Percentiles rank a stretch among this genome's conserved stretches.
phyloP scores from a whole-genome alignment of 2,888 invertebrate species.

The Azorinus chamasolen region DNA sequence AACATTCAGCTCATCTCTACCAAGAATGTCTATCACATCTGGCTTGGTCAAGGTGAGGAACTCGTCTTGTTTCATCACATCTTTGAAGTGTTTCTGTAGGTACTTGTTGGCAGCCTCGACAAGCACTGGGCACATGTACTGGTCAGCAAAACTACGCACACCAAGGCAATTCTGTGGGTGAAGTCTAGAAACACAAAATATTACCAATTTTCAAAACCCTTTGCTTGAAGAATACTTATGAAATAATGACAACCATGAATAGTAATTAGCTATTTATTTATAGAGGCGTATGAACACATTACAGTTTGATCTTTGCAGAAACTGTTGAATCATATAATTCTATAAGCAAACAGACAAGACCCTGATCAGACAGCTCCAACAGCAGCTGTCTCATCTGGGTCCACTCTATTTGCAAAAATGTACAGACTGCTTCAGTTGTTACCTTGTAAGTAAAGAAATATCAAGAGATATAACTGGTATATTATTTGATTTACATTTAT shows the following conservation, averaged over 20 bases:
- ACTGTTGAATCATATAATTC: too few relatives aligned
- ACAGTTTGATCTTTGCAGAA: background rate
- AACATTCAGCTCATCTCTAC: conserved; percentile 92
- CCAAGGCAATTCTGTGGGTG: conserved; percentile 93
- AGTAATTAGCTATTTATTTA: too few relatives aligned
- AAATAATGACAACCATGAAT: background rate
- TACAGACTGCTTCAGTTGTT: too few relatives aligned
- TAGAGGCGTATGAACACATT: too few relatives aligned
- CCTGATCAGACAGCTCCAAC: too few relatives aligned
- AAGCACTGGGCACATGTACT: conserved; percentile 90
- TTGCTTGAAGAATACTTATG: background rate
- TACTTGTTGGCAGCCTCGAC: conserved; percentile 93
- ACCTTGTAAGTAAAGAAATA: too few relatives aligned
- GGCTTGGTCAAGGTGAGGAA: conserved; percentile 89
- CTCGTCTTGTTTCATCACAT: conserved; percentile 92
- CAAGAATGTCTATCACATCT: conserved; percentile 91
- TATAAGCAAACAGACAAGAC: too few relatives aligned
- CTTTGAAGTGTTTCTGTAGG: conserved; percentile 92
- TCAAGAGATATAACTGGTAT: too few relatives aligned
- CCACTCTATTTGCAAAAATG: too few relatives aligned
- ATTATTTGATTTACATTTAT: too few relatives aligned
- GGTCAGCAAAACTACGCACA: conserved; percentile 93
- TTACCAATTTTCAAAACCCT: too few relatives aligned
- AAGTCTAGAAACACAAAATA: conserved; percentile 88
- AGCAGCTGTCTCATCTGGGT: too few relatives aligned